phyloP scores from a whole-genome alignment of 2,797 vertebrate genomes.

The Lagorchestes hirsutus region DNA sequence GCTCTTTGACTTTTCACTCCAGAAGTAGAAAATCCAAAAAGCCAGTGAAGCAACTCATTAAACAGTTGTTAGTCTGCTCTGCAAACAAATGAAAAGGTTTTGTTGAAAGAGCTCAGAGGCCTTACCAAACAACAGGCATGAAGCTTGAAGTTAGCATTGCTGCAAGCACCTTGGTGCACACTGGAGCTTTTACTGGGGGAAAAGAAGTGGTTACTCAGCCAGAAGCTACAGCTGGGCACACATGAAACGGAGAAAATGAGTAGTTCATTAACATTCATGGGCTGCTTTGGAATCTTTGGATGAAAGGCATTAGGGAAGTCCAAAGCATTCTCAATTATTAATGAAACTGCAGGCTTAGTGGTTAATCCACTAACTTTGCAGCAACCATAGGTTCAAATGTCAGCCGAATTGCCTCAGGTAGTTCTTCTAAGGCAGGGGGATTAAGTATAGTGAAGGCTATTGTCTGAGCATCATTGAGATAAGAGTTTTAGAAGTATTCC shows the following conservation, averaged over 20 bases:
- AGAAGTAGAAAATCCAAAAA: constrained; percentile 16
- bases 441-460: constrained; percentile 29
- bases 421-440: constrained; percentile 10
- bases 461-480: constrained; percentile 18
- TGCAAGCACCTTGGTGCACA: background rate
- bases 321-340: constrained; percentile 53
- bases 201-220: constrained; percentile 33
- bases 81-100: constrained; percentile 26
- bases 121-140: constrained; percentile 8
- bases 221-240: background rate
- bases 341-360: background rate
- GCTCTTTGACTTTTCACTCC: background rate
- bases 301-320: constrained; percentile 42
- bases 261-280: constrained; percentile 38
- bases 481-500: constrained; percentile 21
- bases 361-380: constrained; percentile 44
- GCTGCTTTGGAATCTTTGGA: constrained; percentile 2
- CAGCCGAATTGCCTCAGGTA: constrained; percentile 30
- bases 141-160: background rate
- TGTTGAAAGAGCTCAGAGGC: constrained; percentile 34
- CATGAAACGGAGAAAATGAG: constrained; percentile 2
- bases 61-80: constrained; percentile 6
- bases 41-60: background rate
- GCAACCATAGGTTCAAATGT: constrained; percentile 19
- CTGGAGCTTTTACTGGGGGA: constrained; percentile 28